These are phyloP conservation scores for Amia ocellicauda DNA, from an alignment of 2,113 vertebrate genomes.

Conservation along the genomic window DNA sequence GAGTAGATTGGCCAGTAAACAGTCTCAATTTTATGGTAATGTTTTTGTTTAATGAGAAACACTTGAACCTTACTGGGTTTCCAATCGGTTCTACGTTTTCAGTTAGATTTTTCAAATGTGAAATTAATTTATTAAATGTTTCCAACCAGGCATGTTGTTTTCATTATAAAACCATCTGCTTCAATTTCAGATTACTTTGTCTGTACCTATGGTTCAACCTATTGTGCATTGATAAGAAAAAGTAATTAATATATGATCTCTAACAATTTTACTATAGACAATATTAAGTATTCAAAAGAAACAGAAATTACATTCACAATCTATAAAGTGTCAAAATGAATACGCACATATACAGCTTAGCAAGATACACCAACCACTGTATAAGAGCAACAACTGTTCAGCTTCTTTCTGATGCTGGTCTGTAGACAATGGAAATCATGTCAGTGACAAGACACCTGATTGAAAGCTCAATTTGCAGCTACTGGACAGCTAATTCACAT, in stretches of 20 bases:
- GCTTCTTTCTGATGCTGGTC: no score
- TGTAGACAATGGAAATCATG: no score
- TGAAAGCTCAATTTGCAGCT: no score
- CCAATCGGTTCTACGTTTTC: neutral
- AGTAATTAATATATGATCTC: neutral
- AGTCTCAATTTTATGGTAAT: no score
- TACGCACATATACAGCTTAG: no score
- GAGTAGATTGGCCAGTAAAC: no score
- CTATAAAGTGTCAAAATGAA: no score
- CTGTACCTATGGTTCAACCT: slow-evolving; percentile 1
- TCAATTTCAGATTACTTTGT: slow-evolving; percentile 13
- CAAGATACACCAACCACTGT: no score
- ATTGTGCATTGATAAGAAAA: neutral
- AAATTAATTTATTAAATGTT: slow-evolving; percentile 32
- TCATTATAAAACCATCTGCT: slow-evolving; percentile 31
- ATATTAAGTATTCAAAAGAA: neutral
- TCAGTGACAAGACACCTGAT: no score
- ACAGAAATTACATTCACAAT: no score
- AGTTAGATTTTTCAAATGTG: slow-evolving; percentile 17
- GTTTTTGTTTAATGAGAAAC: neutral
- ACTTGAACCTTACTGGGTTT: neutral
- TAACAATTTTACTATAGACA: neutral
- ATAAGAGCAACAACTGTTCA: no score
- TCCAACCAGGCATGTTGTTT: slow-evolving; percentile 19
- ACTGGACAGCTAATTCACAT: no score